These are phyloP conservation scores for Epistrophella euchroma DNA, from an alignment of 2,888 invertebrate species.

Conservation along the genomic window DNA sequence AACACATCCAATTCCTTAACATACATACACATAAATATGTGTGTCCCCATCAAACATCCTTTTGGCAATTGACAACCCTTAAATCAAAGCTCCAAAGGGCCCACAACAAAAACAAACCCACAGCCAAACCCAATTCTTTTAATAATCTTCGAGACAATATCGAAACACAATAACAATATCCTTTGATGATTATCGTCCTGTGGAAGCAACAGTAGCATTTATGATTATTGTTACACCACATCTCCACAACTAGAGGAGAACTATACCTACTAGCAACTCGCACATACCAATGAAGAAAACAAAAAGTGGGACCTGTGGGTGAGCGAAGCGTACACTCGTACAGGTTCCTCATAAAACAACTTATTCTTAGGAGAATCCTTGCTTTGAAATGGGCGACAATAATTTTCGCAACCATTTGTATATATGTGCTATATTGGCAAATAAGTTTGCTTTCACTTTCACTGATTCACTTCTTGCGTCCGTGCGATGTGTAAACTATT, in stretches of 20 bases:
- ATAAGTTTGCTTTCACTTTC: constrained; percentile 63
- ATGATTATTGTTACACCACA: constrained; percentile 80
- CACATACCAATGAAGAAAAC: constrained; percentile 33
- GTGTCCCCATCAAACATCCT: constrained; percentile 68
- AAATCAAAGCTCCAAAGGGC: constrained; percentile 80
- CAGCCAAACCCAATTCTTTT: constrained; percentile 81
- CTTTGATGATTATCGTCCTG: constrained; percentile 82
- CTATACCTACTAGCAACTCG: constrained; percentile 29
- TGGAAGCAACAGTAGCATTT: constrained; percentile 79
- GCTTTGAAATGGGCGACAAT: constrained; percentile 64
- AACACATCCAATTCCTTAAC: constrained; percentile 45
- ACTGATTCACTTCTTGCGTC: constrained; percentile 51
- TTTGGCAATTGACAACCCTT: constrained; percentile 80
- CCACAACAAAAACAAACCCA: constrained; percentile 3
- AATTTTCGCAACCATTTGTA: constrained; percentile 63
- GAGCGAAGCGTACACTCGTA: constrained; percentile 21
- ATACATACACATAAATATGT: background rate
- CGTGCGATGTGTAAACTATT: constrained; percentile 20
- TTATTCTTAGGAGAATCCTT: constrained; percentile 57
- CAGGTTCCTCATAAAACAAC: constrained; percentile 69
- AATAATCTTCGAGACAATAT: constrained; percentile 83
- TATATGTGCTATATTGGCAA: constrained; percentile 60
- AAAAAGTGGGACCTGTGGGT: background rate
- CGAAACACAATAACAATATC: constrained; percentile 83
- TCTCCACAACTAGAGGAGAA: constrained; percentile 26